Evolutionary conservation across 1,140 invertebrate species (phyloP), one percentile per base, ranked within the genome.

Genomic region (Acromyrmex echinatior): DNA sequence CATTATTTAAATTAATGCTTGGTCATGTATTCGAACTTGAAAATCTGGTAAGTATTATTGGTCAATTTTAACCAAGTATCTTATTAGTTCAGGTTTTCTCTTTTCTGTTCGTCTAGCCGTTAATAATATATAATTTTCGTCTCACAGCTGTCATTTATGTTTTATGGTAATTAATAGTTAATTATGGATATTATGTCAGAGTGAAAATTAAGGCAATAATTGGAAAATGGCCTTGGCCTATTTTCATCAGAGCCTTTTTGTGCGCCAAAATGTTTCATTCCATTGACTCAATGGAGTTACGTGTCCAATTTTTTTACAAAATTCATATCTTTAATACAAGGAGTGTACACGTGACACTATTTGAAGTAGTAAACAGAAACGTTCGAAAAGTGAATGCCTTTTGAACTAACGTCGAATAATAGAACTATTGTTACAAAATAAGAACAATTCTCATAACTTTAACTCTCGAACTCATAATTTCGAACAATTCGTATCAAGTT

Each of bases 41-140:
- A 45, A 18, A 6, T n/a, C 18, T 18, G 21, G 56, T 39, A 80
- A 51, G 18, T 28, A 3, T 28, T 53, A 53, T 66, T 9, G n/a
- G 5, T 39, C 16, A 49, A 76, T 60, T 31, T 3, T n/a, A 35
- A n/a, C 16, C 14, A 80, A 28, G 10, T 18, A 14, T 6, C 9
- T 35, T 2, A 53, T 56, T 60, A 80, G 31, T 31, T 31, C 31
- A 31, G 7, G 16, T 1, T 5, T 21, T 70, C 31, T 12, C 5
- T 12, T 6, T 7, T 18, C 5, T n/a, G 5, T 58, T 81, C 16
- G 18, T 49, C 4, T 39, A n/a, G 6, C 31, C 9, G 7, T 81
- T 45, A 81, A 71, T 71, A 81, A 58, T 45, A 28, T 58, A 10
- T 73, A 81, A 73, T 73, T 73, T 81, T 71, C 66, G 14, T 45